A percentile compares a stretch with the other conserved stretches of the same genome.
Evolutionary conservation across 2,888 invertebrate genomes (phyloP).

Genomic region (Temnothorax ravouxi): DNA sequence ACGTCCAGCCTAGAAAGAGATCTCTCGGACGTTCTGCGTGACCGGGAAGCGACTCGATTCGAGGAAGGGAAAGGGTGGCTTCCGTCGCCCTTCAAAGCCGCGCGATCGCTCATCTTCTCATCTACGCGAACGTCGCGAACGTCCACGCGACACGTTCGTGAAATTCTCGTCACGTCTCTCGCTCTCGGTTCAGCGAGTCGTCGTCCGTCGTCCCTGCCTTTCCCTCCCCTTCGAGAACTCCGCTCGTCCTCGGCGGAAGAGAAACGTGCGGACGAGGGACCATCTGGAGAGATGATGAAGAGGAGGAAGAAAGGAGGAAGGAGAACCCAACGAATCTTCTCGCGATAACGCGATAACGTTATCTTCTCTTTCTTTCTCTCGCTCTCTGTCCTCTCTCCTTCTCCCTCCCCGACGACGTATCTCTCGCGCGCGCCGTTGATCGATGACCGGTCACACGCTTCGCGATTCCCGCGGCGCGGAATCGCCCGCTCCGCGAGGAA

Average conservation of each 20-base stretch:
- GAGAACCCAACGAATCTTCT: not conserved
- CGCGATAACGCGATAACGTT: conserved; percentile 33
- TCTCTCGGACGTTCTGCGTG: conserved; percentile 37
- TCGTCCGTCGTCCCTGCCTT: not conserved
- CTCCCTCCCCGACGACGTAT: not conserved
- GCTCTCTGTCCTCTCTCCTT: not conserved
- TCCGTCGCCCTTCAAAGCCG: not conserved
- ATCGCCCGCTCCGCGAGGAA: conserved; percentile 21
- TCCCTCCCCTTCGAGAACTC: not conserved
- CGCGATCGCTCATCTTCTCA: not conserved
- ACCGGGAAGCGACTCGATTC: not conserved
- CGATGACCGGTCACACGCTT: conserved; percentile 51
- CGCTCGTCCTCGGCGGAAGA: not conserved
- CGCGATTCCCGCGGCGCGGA: conserved; percentile 28
- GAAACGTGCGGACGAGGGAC: not conserved
- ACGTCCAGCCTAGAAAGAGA: conserved; percentile 44
- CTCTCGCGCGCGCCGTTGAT: conserved; percentile 40
- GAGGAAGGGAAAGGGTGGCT: not conserved
- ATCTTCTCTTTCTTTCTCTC: not conserved
- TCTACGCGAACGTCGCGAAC: not conserved
- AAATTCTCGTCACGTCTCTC: not conserved
- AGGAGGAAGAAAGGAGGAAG: not conserved
- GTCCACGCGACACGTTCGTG: not conserved
- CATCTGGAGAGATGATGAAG: not conserved
- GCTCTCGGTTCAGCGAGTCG: not conserved